Base-by-base conservation (phyloP, 2,113 vertebrate genomes). In the Callocephalon fimbriatum region DNA sequence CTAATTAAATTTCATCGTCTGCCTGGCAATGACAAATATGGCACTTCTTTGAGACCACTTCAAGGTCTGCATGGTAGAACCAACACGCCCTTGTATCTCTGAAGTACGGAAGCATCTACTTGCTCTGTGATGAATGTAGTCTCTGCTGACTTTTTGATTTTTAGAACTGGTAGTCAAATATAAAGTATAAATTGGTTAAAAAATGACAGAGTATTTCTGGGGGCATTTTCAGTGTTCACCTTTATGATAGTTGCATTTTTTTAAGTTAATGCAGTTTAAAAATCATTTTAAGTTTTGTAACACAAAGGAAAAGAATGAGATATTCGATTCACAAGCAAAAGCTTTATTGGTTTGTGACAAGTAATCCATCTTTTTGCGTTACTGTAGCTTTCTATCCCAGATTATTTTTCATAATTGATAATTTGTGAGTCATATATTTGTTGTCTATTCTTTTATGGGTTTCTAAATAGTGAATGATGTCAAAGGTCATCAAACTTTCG, bases 331-430 rank as follows among this genome's bases (percentile, higher is more conserved):
- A 9, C 88, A 98, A 98, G 97, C 96, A 97, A 95, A 97, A 98
- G 90, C 95, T 96, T 98, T 98, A 96, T 97, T 98, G 93, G 94
- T 95, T 98, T 98, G 94, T 98, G 97, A 98, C 97, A 98, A 98
- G 96, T 94, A 94, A 98, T 98, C 93, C 96, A 98, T 98, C 98
- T 98, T 98, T 97, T 97, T 98, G 76, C 87, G 92, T 98, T 98
- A 97, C 47, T 81, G 53, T 45, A 97, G 97, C 85, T 81, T 98
- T 98, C 79, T 95, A 96, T 90, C 88, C 78, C 88, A 97, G 93
- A 97, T 98, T 98, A 96, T 97, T 98, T 98, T 98, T 98, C 84
- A 90, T 98, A 98, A 98, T 97, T 98, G 97, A 97, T 98, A 90
- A 98, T 98, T 97, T 95, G 75, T 98, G 97, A 97, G 97, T 98